A percentile compares a stretch with the other conserved stretches of the same genome.
Evolutionary conservation across 2,797 vertebrate genomes (phyloP).

Genomic region (Paratrypauchen microcephalus): DNA sequence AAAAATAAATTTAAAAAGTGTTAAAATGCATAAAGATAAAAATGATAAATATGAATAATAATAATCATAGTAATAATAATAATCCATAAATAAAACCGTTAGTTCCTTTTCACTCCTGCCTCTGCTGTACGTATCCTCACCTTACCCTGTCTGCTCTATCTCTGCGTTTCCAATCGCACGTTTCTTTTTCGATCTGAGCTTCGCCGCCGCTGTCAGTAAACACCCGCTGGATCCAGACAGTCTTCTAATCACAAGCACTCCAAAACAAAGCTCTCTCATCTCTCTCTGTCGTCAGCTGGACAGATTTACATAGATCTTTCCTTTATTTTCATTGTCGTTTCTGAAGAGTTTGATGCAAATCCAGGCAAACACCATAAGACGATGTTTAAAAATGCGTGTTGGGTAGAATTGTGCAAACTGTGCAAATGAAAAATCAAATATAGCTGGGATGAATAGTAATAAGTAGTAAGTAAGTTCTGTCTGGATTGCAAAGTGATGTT

Average conservation of each 20-base stretch:
- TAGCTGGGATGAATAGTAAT: background rate
- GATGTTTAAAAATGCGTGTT: background rate
- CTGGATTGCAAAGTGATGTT: too few relatives aligned
- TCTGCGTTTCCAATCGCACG: background rate
- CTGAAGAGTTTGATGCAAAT: background rate
- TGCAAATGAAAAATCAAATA: background rate
- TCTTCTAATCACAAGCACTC: constrained; percentile 1
- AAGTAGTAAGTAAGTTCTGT: too few relatives aligned
- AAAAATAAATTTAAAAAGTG: too few relatives aligned
- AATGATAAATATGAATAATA: too few relatives aligned
- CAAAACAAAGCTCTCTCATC: background rate
- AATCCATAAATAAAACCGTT: too few relatives aligned
- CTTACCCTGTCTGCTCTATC: background rate
- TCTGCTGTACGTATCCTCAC: background rate
- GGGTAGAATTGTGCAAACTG: background rate
- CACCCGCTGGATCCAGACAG: constrained; percentile 1
- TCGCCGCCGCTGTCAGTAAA: constrained; percentile 1
- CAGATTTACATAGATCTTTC: background rate
- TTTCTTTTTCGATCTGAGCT: background rate
- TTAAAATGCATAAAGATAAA: too few relatives aligned
- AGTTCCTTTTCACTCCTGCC: too few relatives aligned
- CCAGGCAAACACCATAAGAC: background rate
- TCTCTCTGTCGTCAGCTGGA: background rate
- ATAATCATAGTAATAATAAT: too few relatives aligned
- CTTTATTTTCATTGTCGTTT: background rate